Percentiles rank a stretch among this genome's conserved stretches.
phyloP scores from a whole-genome alignment of 2,888 invertebrate genomes.

The Lordiphosa fenestrarum region DNA sequence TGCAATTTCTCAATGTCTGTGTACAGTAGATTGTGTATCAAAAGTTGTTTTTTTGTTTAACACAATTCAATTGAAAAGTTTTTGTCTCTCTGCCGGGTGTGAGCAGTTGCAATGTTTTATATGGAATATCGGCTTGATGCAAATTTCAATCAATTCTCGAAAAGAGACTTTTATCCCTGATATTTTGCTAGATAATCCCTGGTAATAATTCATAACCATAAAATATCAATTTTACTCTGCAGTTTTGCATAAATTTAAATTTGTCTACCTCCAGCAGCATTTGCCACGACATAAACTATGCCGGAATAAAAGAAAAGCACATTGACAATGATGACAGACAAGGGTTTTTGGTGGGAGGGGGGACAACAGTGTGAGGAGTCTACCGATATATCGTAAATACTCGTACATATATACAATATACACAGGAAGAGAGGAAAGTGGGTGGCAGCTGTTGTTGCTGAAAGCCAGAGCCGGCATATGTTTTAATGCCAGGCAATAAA shows the following conservation, averaged over 20 bases:
- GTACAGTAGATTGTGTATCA: constrained; percentile 20
- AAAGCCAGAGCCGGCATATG: constrained; percentile 44
- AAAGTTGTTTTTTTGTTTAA: constrained; percentile 20
- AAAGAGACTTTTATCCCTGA: constrained; percentile 29
- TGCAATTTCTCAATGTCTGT: constrained; percentile 24
- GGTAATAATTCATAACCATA: constrained; percentile 71
- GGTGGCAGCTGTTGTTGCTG: constrained; percentile 8
- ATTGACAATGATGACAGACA: constrained; percentile 26
- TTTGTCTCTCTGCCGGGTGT: too few relatives aligned
- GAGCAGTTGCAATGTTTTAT: too few relatives aligned
- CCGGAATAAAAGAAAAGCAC: constrained; percentile 25
- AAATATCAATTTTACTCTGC: constrained; percentile 68
- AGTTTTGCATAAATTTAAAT: constrained; percentile 61
- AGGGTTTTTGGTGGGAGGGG: background rate
- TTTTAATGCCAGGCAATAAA: constrained; percentile 65
- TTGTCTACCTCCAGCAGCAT: constrained; percentile 22
- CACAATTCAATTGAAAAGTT: too few relatives aligned
- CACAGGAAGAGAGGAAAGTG: constrained; percentile 4
- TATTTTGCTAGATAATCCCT: constrained; percentile 60
- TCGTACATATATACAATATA: too few relatives aligned
- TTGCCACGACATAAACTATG: constrained; percentile 32
- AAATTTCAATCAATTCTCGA: too few relatives aligned
- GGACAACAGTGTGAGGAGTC: constrained; percentile 11
- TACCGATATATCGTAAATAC: constrained; percentile 15
- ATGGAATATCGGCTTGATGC: too few relatives aligned